These are phyloP conservation scores for Hyperoodon ampullatus DNA, from an alignment of 2,113 vertebrate species.

Conservation along the genomic window DNA sequence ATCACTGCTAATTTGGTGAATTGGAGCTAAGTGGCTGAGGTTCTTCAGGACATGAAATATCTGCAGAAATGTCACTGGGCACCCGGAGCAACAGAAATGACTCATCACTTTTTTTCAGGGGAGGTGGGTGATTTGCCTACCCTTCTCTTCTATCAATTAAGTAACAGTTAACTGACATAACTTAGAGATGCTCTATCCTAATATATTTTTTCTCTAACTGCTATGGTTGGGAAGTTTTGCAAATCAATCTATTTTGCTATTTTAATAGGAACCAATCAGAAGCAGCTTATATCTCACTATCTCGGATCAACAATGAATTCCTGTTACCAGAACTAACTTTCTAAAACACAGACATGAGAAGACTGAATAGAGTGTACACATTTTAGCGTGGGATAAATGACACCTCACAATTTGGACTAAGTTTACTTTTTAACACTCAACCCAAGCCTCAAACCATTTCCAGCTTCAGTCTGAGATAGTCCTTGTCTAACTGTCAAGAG, in stretches of 20 bases:
- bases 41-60: background rate
- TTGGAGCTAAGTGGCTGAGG: background rate
- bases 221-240: background rate
- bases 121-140: background rate
- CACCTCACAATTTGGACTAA: background rate
- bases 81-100: background rate
- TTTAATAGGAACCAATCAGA: background rate
- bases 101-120: background rate
- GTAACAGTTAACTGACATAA: background rate
- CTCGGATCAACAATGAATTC: background rate
- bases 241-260: background rate
- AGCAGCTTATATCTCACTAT: background rate
- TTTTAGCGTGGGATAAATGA: background rate
- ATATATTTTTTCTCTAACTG: background rate
- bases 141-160: background rate
- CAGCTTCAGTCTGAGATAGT: background rate
- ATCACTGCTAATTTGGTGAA: background rate
- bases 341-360: background rate
- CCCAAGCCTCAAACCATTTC: background rate
- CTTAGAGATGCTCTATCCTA: background rate
- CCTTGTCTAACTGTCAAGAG: background rate
- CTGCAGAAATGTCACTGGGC: background rate
- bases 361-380: background rate
- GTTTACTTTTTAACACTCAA: background rate
- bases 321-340: background rate